A percentile compares a stretch with the other conserved stretches of the same genome.
These are phyloP conservation scores for Eupsilia transversa DNA, from an alignment of 2,888 invertebrate species.

Conservation along the genomic window DNA sequence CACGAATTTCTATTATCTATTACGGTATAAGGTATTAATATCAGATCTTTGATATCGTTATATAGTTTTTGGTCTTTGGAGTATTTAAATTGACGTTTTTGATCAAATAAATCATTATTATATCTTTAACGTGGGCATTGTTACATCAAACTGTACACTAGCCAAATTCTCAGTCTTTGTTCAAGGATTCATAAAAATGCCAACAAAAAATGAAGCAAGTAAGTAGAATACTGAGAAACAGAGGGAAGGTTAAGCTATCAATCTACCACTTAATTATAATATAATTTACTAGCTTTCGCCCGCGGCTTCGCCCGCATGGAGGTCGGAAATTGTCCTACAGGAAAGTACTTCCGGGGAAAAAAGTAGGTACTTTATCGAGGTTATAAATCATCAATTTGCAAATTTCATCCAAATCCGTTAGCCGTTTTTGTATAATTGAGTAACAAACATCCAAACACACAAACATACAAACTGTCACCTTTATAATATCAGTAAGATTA, in stretches of 20 bases:
- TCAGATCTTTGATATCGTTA: constrained; percentile 23
- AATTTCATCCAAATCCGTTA: no score
- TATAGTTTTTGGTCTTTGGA: constrained; percentile 14
- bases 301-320: no score
- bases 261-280: constrained; percentile 29
- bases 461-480: no score
- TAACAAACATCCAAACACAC: no score
- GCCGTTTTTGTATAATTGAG: no score
- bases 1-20: constrained; percentile 57
- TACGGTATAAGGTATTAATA: constrained; percentile 49
- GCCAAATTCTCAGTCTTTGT: not conserved
- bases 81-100: constrained; percentile 8
- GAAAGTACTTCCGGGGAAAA: no score
- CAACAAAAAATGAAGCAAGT: constrained; percentile 24
- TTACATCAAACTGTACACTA: not conserved
- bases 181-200: constrained; percentile 6
- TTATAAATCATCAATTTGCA: no score
- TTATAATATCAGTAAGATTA: no score
- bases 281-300: no score
- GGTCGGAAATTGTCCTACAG: no score
- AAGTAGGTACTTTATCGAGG: no score
- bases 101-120: not conserved
- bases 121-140: not conserved
- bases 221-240: constrained; percentile 44
- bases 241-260: constrained; percentile 29